Evolutionary conservation across 2,797 vertebrate species (phyloP), one percentile per base, ranked within the genome.

Genomic region (Tragopan temminckii): DNA sequence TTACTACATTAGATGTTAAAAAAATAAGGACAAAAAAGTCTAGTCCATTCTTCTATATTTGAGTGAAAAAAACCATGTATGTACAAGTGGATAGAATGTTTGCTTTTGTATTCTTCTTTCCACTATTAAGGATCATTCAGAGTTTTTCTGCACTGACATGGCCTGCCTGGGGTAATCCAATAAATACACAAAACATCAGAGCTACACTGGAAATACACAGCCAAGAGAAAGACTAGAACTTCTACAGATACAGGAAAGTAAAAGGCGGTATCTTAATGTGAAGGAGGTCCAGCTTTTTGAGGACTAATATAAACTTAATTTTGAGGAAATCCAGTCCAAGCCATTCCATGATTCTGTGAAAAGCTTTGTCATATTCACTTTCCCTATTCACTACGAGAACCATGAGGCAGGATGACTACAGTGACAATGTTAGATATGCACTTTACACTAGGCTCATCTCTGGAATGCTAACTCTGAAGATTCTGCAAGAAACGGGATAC

Each of bases 121-220:
- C n/a, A 20, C 42, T 38, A 6, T 25, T 69, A 58, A 1, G 5
- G 21, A 43, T 12, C 12, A 43, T 62, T 38, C 1, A 1, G 11
- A 6, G 6, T 59, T 64, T 67, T 66, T 70, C n/a, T 71, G 25
- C 31, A 27, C 46, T 70, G 19, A 55, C 45, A 25, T 42, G 11
- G 43, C 15, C 58, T 69, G 18, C 68, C 67, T 36, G 20, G 4
- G 2, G 4, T 17, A 76, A 88, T 15, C 1, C 1, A 91, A 61
- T 85, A 92, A 84, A 45, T 14, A 69, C 67, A 48, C 5, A 79
- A 43, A 80, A 69, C 63, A 64, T 74, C 46, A 63, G 43, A 75
- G 67, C 9, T 50, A 18, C 25, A 35, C 7, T 9, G 29, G 24
- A 88, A 91, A 74, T 2, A 4, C 9, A 38, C 2, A 74, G 31